Evolutionary conservation across 1,140 invertebrate genomes (phyloP), one percentile per base, ranked within the genome.

Genomic region (Lysiphlebus fabarum): DNA sequence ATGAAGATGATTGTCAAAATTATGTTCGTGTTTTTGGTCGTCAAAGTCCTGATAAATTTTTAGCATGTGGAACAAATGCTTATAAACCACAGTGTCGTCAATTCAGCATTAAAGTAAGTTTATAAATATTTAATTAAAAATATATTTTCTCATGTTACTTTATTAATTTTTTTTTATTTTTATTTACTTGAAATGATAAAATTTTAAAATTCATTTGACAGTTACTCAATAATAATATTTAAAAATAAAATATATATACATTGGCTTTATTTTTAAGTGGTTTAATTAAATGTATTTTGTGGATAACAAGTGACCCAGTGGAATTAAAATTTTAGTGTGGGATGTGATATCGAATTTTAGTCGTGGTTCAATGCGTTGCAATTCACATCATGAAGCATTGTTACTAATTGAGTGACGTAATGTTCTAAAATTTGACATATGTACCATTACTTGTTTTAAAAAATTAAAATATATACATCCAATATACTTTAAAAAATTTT

Each of bases 31-130:
- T 99, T 17, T 85, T 95, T 65, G 87, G 85, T 45, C 84, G 86
- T 72, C 81, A 83, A 70, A 71, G 85, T 34, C 83, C 91, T 61
- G 87, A 88, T 8, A 84, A 87, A 60, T 82, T 95, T 33, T 81
- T 95, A 53, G 87, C 98, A 45, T 99, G 96, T 78, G 96, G 96
- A 14, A 99, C 96, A 34, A 96, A 99, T 79, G 93, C 95, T 6
- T 98, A 91, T 81, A 96, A 95, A 72, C 96, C 96, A 2, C 84
- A 87, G 53, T 99, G 96, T 80, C 84, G 95, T 53, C 83, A 89
- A 66, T 95, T 95, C 70, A 70, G 74, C 14, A 71, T 82, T 59
- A 75, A 81, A 76, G 84, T 85, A 75, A 81, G 81, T 68, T 14
- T n/a, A n/a, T n/a, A n/a, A n/a, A n/a, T n/a, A n/a, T n/a, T n/a